Evolutionary conservation across 1,140 invertebrate species (phyloP), one percentile per base, ranked within the genome.

Genomic region (Goniozus legneri): DNA sequence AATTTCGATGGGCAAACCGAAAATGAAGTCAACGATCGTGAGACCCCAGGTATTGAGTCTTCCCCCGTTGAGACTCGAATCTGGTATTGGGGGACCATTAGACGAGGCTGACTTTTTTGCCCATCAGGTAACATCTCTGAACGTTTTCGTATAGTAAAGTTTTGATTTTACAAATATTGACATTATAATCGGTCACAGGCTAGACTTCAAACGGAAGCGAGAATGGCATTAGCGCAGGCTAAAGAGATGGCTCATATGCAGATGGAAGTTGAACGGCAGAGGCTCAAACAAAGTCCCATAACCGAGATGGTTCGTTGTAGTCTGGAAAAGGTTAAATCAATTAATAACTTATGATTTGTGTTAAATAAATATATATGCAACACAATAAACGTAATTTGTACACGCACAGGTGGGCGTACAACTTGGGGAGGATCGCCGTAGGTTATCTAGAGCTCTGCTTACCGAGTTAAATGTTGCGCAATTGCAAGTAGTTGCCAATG

Each of bases 391-490:
- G 10, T 10, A 27, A 4, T 27, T 6, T 27, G 24, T 10, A 27
- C 24, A 27, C 4, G 24, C 24, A 21, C 60, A 87, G 85, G 89
- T 94, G 56, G 89, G 88, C 35, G 84, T 93, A 38, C 85, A 86
- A 44, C 84, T 95, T 51, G 85, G 88, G 15, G 81, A 88, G 58
- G 88, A 91, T 44, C 81, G 88, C 58, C 81, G 88, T 44, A 81
- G 90, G 51, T 78, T 95, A 30, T 91, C 85, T 19, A 77, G 89
- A 37, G 87, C 91, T 62, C 82, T 93, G 54, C 78, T 96, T 38
- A 89, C 88, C 21, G 90, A 95, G 67, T 89, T 97, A 84, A 95
- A 95, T 76, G 83, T 96, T 41, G 88, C 92, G n/a, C 92, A 96
- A 66, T 77, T 96, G 40, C 93, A 96, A 82, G 89, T 96, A 32